Conservation (phyloP, 2,113 vertebrate genomes). For the Microcebus lehilahytsara region DNA sequence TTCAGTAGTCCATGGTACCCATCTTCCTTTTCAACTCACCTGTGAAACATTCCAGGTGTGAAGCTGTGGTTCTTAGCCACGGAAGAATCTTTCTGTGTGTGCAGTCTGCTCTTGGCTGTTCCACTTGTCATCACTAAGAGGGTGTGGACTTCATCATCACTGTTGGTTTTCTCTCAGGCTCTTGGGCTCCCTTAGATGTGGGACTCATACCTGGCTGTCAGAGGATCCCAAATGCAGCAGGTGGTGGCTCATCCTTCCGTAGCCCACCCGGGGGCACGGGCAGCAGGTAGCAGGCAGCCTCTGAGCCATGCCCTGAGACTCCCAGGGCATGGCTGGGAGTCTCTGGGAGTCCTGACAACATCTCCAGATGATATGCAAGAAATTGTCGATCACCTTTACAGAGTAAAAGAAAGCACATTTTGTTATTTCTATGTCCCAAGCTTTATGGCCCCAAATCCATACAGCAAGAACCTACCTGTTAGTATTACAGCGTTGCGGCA, state of each 20-base stretch:
- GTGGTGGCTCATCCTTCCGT: neutral
- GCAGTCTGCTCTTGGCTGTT: neutral
- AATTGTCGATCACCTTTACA: neutral
- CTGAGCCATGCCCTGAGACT: no score
- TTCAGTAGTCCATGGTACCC: neutral
- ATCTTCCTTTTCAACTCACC: neutral
- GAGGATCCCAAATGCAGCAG: neutral
- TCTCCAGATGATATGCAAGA: neutral
- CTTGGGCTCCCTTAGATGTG: no score
- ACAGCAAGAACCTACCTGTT: neutral
- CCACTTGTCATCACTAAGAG: neutral
- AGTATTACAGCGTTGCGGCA: neutral
- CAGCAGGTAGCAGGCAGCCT: no score
- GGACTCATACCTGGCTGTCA: neutral
- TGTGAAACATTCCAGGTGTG: neutral
- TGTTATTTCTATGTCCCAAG: neutral
- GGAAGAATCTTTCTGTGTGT: neutral
- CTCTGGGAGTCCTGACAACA: neutral
- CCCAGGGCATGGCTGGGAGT: no score
- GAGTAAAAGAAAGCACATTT: neutral
- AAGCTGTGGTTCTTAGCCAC: neutral
- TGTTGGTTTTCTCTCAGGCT: neutral
- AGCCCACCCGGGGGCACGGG: neutral
- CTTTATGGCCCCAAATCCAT: neutral
- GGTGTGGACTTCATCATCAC: neutral